phyloP scores from a whole-genome alignment of 2,797 vertebrate genomes.

The Eidolon dupreanum region DNA sequence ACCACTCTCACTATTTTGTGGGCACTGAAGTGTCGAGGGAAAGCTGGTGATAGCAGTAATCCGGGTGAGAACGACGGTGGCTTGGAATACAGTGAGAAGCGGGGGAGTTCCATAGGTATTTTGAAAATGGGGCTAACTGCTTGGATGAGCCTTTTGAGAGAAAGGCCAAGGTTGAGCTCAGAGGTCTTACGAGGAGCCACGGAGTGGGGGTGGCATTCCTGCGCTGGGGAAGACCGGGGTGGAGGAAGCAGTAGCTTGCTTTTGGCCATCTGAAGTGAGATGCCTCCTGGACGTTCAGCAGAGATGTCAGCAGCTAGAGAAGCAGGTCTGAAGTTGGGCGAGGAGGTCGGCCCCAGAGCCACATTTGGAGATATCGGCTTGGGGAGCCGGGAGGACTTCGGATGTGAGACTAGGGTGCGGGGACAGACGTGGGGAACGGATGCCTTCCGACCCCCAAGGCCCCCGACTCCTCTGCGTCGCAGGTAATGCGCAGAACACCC shows the following conservation, averaged over 20 bases:
- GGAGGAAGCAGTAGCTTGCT: neutral
- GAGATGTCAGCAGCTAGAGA: neutral
- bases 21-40: neutral
- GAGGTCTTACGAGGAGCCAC: neutral
- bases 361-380: neutral
- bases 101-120: neutral
- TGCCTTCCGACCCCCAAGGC: fast-evolving
- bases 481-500: slow-evolving; percentile 94
- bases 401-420: neutral
- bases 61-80: too few species aligned
- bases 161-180: neutral
- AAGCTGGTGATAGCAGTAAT: too few species aligned
- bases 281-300: neutral
- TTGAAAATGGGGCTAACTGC: neutral
- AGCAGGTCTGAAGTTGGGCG: neutral
- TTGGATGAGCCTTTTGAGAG: too few species aligned
- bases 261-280: neutral
- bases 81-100: too few species aligned
- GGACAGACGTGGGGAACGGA: neutral
- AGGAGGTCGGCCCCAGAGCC: neutral
- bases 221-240: neutral
- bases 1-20: neutral
- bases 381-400: neutral
- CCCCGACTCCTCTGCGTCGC: neutral
- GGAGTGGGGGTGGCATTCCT: neutral